phyloP scores from a whole-genome alignment of 2,888 invertebrate genomes.

The Netelia fuscicornis region DNA sequence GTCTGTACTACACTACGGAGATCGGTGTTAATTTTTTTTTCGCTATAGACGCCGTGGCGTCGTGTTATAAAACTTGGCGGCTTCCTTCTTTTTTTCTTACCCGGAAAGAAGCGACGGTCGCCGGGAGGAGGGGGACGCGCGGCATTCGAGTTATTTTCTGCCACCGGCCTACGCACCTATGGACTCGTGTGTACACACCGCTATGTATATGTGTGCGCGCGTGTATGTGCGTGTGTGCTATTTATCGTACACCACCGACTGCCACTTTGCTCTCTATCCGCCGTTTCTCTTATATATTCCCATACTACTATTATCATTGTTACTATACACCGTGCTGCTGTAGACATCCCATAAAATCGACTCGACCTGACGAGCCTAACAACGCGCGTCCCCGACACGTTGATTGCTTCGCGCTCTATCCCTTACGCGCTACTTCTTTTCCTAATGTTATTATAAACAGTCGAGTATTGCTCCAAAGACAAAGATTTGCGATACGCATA shows the following conservation, averaged over 20 bases:
- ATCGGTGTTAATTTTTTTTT: neutral
- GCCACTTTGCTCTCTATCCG: conserved; percentile 70
- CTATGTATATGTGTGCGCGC: conserved; percentile 69
- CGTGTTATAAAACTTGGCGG: conserved; percentile 38
- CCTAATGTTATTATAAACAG: conserved; percentile 6
- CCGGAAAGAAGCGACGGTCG: conserved; percentile 58
- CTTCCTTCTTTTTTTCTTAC: conserved; percentile 37
- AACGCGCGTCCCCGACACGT: conserved; percentile 11
- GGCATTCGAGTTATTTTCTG: conserved; percentile 74
- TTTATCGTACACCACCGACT: conserved; percentile 72
- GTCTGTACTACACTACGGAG: neutral
- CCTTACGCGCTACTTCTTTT: conserved; percentile 17
- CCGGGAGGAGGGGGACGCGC: conserved; percentile 72
- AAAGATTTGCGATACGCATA: conserved; percentile 1
- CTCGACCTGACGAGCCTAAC: conserved; percentile 16
- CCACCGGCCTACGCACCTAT: conserved; percentile 71
- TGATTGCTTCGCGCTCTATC: conserved; percentile 10
- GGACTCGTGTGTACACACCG: conserved; percentile 48
- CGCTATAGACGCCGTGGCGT: conserved; percentile 16
- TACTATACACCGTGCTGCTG: conserved; percentile 7
- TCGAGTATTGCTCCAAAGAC: neutral
- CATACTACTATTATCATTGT: conserved; percentile 18
- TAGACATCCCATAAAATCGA: conserved; percentile 14
- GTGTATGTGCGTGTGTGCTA: conserved; percentile 69
- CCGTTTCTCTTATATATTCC: conserved; percentile 65